Evolutionary conservation across 92 coral and sea anemone species (phyloP).

Genomic region (Umimayanthus kanabou): DNA sequence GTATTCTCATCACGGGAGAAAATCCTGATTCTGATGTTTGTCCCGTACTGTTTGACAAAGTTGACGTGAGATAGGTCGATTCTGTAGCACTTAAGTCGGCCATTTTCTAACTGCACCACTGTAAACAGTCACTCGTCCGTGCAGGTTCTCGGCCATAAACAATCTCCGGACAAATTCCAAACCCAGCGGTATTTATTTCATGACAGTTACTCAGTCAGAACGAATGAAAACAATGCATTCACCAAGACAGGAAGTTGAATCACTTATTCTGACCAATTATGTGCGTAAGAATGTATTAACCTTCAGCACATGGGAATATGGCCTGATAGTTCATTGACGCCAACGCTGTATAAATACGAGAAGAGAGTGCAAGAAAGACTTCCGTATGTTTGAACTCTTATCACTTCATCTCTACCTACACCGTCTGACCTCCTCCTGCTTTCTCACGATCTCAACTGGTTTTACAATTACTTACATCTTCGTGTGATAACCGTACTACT

Average conservation of each 20-base stretch:
- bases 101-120: constrained; percentile 4
- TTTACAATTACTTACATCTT: not conserved
- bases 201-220: constrained; percentile 29
- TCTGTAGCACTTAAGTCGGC: not conserved
- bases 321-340: not conserved
- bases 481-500: not conserved
- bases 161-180: not conserved
- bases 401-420: not conserved
- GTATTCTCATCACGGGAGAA: constrained; percentile 36
- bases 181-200: not conserved
- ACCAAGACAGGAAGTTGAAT: constrained; percentile 18
- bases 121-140: not conserved
- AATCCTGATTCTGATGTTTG: not conserved
- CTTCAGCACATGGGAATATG: constrained; percentile 13
- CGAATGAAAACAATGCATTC: constrained; percentile 22
- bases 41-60: constrained; percentile 5
- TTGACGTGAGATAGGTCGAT: not conserved
- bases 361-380: not conserved
- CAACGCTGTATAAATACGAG: not conserved
- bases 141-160: constrained; percentile 6
- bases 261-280: constrained; percentile 18
- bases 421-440: not conserved
- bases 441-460: constrained; percentile 6
- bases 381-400: not conserved
- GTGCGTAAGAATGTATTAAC: constrained; percentile 3